Base-by-base conservation (phyloP, 1,140 invertebrate species). In the Idris sp. region DNA sequence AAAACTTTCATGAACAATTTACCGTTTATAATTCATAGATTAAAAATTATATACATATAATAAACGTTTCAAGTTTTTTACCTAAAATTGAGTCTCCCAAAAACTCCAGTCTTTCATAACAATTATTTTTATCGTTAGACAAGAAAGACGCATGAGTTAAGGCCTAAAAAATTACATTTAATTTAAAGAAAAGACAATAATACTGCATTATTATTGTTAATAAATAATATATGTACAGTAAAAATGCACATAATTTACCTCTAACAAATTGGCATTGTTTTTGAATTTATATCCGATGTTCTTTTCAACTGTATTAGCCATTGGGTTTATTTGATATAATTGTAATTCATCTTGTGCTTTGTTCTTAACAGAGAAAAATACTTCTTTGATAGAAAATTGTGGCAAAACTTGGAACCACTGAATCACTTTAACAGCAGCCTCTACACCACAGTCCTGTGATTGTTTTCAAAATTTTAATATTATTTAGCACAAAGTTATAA, bases 41-140 rank as follows among this genome's bases (percentile, higher is more conserved):
- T n/a, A n/a, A n/a, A n/a, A n/a, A n/a, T n/a, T n/a, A n/a, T n/a
- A n/a, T n/a, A n/a, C n/a, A n/a, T n/a, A n/a, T n/a, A n/a, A n/a
- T n/a, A n/a, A n/a, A 43, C 22, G 10, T 43, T 43, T 6, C 11
- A 40, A 31, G 8, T 35, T 25, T 61, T 16, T 76, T 83, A 90
- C 89, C 89, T 26, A 99, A 87, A 26, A 99, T 92, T 2, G 97
- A 97, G 90, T 99, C 97, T 14, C 97, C 97, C 2, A 99, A 89
- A 84, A 99, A 99, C 85, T 99, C 97, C 5, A 99, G 84, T 36
- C 97, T 90, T 83, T 99, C 96, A 86, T 99, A 99, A 81, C 95
- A 97, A 74, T 94, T 92, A 0, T 96, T 98, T 11, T 95, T 83
- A 3, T 90, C 90, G 84, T 98, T 98, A 6, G 92, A 91, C 36